phyloP scores from a whole-genome alignment of 2,113 vertebrate genomes.

The Calidris pugnax region DNA sequence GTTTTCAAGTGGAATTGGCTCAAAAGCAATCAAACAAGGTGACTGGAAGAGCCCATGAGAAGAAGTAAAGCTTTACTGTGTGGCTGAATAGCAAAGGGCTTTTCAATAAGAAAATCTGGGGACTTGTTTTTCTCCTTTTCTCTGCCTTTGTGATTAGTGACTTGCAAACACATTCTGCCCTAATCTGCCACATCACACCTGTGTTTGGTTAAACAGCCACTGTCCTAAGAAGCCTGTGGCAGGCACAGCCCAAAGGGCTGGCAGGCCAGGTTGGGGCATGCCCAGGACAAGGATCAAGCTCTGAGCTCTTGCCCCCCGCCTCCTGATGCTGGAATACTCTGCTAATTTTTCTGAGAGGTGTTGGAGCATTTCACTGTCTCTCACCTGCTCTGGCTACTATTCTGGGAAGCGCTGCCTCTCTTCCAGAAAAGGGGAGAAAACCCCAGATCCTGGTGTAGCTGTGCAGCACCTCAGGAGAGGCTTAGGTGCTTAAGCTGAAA shows the following conservation, averaged over 20 bases:
- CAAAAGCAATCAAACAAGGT: not conserved
- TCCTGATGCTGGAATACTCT: not conserved
- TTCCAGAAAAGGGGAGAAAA: not conserved
- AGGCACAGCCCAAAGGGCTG: not conserved
- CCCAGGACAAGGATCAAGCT: not conserved
- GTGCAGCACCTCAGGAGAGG: fast-evolving
- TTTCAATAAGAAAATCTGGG: not conserved
- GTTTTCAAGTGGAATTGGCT: not conserved
- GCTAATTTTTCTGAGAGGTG: not conserved
- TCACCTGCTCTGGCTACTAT: fast-evolving
- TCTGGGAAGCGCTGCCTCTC: not conserved
- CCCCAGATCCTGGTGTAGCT: fast-evolving
- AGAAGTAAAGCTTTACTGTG: not conserved
- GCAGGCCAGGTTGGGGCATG: not conserved
- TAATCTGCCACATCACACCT: not conserved
- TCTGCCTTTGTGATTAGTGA: not conserved
- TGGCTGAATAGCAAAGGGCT: fast-evolving
- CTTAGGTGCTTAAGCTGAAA: not conserved
- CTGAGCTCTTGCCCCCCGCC: not conserved
- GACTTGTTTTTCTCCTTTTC: not conserved
- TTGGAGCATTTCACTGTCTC: not conserved
- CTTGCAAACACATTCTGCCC: not conserved
- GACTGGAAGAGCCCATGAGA: fast-evolving
- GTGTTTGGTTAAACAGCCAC: not conserved
- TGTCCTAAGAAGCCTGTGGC: fast-evolving